Percentiles rank a stretch among this genome's conserved stretches.
phyloP scores from a whole-genome alignment of 2,797 vertebrate genomes.

The Sarcophilus harrisii region DNA sequence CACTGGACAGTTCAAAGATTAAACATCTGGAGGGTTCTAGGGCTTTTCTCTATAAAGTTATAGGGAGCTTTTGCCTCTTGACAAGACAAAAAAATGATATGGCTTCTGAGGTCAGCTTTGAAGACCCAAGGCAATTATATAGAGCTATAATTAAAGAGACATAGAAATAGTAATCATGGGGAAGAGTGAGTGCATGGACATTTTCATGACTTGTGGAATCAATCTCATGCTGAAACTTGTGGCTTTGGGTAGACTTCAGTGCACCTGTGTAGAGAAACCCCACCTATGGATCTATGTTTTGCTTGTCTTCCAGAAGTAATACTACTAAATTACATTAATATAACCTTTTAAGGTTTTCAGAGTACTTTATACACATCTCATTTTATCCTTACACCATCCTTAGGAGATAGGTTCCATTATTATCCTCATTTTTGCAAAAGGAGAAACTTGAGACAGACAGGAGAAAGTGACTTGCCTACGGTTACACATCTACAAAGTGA shows the following conservation, averaged over 20 bases:
- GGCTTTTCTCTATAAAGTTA: background rate
- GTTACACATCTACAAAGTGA: background rate
- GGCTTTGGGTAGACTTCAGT: slow-evolving; percentile 31
- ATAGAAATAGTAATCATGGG: slow-evolving; percentile 19
- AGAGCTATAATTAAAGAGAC: slow-evolving; percentile 69
- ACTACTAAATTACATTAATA: background rate
- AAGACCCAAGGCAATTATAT: slow-evolving; percentile 55
- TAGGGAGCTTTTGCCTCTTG: background rate
- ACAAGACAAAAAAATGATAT: background rate
- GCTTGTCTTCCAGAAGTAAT: background rate
- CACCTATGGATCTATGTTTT: background rate
- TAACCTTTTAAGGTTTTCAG: background rate
- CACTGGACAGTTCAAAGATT: background rate
- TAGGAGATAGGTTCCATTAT: background rate
- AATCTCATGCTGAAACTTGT: slow-evolving; percentile 54
- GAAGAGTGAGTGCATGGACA: background rate
- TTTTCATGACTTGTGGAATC: slow-evolving; percentile 27
- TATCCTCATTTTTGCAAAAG: background rate
- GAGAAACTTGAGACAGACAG: background rate
- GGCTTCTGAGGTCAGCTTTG: slow-evolving; percentile 41
- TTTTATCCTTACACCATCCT: background rate
- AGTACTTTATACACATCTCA: background rate
- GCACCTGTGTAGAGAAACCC: background rate
- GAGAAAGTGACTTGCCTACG: background rate
- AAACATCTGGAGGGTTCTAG: background rate